A percentile compares a stretch with the other conserved stretches of the same genome.
Conservation (phyloP, 2,797 vertebrate species). For the Tragopan temminckii region DNA sequence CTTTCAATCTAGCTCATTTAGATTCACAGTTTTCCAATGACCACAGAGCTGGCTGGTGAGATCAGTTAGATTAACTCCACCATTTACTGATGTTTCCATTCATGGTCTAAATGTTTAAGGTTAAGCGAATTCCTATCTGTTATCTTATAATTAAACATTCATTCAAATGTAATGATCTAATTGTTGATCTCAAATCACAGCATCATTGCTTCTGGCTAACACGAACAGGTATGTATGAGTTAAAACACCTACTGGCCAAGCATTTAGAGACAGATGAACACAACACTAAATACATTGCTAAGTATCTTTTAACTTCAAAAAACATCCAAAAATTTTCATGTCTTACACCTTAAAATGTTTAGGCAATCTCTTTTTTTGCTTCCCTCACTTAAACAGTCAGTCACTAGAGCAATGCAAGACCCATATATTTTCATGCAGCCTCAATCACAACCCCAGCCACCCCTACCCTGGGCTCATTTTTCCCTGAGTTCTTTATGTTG, state of each 20-base stretch:
- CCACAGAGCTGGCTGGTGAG: not conserved
- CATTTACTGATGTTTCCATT: not conserved
- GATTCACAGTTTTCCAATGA: not conserved
- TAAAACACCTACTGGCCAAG: not conserved
- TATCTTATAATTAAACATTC: not conserved
- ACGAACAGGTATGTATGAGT: rapidly evolving
- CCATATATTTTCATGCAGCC: not conserved
- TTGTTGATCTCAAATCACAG: not conserved
- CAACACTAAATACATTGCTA: no score
- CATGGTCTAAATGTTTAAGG: not conserved
- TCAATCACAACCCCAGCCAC: not conserved
- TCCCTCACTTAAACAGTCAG: not conserved
- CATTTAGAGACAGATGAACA: not conserved
- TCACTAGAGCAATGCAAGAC: not conserved
- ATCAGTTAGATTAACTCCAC: not conserved
- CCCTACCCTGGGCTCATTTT: not conserved
- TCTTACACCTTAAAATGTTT: not conserved
- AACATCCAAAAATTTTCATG: not conserved
- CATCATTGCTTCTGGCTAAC: not conserved
- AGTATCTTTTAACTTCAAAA: slow-evolving; percentile 10
- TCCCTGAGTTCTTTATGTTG: not conserved
- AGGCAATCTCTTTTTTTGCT: rapidly evolving
- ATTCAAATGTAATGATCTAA: not conserved
- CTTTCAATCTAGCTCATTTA: not conserved
- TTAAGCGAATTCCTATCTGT: not conserved